phyloP scores from a whole-genome alignment of 2,888 invertebrate genomes.

The Ennomos erosarius region DNA sequence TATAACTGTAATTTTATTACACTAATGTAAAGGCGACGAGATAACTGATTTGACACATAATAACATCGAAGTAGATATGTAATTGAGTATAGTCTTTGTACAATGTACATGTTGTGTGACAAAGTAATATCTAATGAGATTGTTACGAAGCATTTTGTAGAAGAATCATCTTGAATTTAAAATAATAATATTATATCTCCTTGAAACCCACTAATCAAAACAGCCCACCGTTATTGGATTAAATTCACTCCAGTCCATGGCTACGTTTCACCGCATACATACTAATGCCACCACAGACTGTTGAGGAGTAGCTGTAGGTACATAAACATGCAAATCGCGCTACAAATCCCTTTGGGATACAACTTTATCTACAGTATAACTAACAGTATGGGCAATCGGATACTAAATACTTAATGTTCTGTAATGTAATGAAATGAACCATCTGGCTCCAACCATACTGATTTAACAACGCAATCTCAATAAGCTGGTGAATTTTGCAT shows the following conservation, averaged over 20 bases:
- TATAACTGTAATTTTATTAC: not conserved
- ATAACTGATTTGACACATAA: no score
- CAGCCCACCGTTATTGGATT: conserved; percentile 33
- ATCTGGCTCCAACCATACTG: no score
- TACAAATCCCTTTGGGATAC: conserved; percentile 53
- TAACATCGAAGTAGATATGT: no score
- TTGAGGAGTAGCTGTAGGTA: conserved; percentile 38
- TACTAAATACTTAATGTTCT: not conserved
- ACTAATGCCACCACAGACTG: conserved; percentile 47
- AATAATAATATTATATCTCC: conserved; percentile 3
- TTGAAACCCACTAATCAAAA: conserved; percentile 31
- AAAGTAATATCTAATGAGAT: no score
- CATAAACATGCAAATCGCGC: conserved; percentile 61
- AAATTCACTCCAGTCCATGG: conserved; percentile 30
- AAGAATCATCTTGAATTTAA: not conserved
- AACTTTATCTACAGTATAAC: conserved; percentile 7
- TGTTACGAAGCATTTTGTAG: no score
- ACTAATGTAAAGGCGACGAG: no score
- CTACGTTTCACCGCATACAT: conserved; percentile 41
- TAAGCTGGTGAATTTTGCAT: no score
- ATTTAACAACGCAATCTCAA: no score
- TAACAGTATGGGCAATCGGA: conserved; percentile 11
- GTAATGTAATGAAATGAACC: no score
- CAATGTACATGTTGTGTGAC: no score
- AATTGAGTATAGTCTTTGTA: no score